These are phyloP conservation scores for Ecdyonurus torrentis DNA, from an alignment of 2,888 invertebrate genomes.

Conservation along the genomic window DNA sequence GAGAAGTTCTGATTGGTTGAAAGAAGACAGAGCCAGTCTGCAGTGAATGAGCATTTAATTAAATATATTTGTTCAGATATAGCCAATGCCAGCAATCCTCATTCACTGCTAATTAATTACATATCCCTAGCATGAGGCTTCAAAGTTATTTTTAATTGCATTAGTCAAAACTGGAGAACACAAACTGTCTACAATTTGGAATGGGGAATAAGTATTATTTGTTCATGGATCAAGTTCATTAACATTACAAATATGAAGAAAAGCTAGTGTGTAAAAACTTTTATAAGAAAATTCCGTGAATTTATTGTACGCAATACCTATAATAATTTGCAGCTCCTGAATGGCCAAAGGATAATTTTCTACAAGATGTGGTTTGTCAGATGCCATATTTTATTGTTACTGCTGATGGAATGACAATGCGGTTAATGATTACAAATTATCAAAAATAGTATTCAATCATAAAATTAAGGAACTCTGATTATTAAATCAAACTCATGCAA, in stretches of 20 bases:
- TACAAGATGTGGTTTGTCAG: neutral
- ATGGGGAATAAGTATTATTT: neutral
- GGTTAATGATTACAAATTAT: neutral
- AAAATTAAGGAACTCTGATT: neutral
- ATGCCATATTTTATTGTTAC: too few species aligned
- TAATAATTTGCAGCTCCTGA: neutral
- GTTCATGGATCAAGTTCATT: neutral
- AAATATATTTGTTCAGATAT: too few species aligned
- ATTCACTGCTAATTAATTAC: too few species aligned
- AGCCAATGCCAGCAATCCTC: too few species aligned
- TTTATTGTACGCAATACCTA: neutral
- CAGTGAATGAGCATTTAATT: too few species aligned
- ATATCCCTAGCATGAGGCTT: neutral
- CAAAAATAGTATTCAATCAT: neutral
- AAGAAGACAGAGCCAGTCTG: neutral
- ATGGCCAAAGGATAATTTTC: neutral
- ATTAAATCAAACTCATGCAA: neutral
- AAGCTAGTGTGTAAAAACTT: too few species aligned
- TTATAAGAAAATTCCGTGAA: neutral
- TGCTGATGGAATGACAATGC: constrained; percentile 1
- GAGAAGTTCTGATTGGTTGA: constrained; percentile 1
- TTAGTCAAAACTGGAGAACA: neutral
- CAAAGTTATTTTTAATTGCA: neutral
- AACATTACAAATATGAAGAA: neutral
- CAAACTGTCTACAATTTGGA: neutral